A percentile compares a stretch with the other conserved stretches of the same genome.
Conservation (phyloP, 2,888 invertebrate genomes). For the Boloria selene region DNA sequence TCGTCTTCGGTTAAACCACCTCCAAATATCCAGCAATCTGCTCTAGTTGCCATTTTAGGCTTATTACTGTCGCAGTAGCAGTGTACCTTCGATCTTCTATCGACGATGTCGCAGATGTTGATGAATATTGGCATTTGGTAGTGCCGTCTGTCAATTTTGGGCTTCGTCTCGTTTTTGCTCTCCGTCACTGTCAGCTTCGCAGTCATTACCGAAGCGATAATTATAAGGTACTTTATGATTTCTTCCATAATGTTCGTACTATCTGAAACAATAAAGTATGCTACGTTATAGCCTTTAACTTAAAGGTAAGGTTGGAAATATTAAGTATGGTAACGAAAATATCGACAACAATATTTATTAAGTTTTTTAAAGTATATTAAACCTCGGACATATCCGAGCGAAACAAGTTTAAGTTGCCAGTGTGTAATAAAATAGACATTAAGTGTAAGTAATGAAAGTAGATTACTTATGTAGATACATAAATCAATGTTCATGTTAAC, state of each 20-base stretch:
- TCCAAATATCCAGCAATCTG: slow-evolving; percentile 88
- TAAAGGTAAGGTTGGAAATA: neutral
- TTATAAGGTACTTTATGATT: slow-evolving; percentile 65
- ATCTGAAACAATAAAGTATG: slow-evolving; percentile 56
- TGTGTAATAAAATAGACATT: too few species aligned
- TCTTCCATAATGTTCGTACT: slow-evolving; percentile 58
- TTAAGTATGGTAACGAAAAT: too few species aligned
- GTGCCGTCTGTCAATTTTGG: slow-evolving; percentile 63
- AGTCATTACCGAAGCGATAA: slow-evolving; percentile 70
- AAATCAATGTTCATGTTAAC: too few species aligned
- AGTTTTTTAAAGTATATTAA: too few species aligned
- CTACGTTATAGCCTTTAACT: slow-evolving; percentile 9
- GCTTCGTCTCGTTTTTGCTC: slow-evolving; percentile 67
- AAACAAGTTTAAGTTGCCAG: too few species aligned
- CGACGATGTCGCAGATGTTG: slow-evolving; percentile 74
- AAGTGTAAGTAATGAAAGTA: too few species aligned
- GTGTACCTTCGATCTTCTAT: slow-evolving; percentile 73
- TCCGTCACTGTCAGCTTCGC: slow-evolving; percentile 68
- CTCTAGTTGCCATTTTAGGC: slow-evolving; percentile 83
- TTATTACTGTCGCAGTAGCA: slow-evolving; percentile 77
- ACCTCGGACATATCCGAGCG: too few species aligned
- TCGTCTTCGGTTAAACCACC: slow-evolving; percentile 84
- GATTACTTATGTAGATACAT: too few species aligned
- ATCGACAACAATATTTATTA: too few species aligned
- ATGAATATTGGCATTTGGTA: slow-evolving; percentile 67